Conservation (phyloP, 2,113 vertebrate genomes). For the Meles meles region DNA sequence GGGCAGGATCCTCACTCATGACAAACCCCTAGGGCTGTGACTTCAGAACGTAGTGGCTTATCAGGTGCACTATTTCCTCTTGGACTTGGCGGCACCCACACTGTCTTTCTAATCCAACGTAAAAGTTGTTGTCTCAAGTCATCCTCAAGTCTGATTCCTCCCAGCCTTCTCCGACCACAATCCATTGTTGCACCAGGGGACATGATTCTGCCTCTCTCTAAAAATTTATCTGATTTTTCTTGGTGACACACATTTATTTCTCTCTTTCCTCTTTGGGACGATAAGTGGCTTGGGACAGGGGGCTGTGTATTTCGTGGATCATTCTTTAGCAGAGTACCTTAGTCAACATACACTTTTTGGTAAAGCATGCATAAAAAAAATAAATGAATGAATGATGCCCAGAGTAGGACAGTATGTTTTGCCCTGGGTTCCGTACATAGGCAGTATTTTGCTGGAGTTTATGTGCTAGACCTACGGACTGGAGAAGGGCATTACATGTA, state of each 20-base stretch:
- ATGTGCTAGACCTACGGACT: not conserved
- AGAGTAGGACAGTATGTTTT: rapidly evolving
- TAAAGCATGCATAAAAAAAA: not conserved
- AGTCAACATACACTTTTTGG: rapidly evolving
- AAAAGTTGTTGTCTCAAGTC: too few relatives aligned
- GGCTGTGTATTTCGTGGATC: not conserved
- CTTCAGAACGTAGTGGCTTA: not conserved
- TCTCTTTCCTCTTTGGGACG: not conserved
- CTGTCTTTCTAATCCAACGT: not conserved
- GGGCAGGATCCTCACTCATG: not conserved
- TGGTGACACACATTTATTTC: rapidly evolving
- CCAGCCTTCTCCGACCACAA: not conserved
- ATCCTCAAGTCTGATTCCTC: not conserved
- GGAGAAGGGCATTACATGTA: rapidly evolving
- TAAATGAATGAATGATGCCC: not conserved
- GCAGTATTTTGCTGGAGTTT: rapidly evolving
- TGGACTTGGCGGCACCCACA: too few relatives aligned
- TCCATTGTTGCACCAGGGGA: too few relatives aligned
- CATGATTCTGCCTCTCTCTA: not conserved
- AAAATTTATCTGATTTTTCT: not conserved
- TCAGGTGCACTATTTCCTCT: rapidly evolving
- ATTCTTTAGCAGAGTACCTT: not conserved
- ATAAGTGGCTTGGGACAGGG: rapidly evolving
- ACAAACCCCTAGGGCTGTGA: not conserved
- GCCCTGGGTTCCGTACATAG: rapidly evolving